Evolutionary conservation across 2,113 vertebrate species (phyloP).

Genomic region (Gopherus evgoodei): DNA sequence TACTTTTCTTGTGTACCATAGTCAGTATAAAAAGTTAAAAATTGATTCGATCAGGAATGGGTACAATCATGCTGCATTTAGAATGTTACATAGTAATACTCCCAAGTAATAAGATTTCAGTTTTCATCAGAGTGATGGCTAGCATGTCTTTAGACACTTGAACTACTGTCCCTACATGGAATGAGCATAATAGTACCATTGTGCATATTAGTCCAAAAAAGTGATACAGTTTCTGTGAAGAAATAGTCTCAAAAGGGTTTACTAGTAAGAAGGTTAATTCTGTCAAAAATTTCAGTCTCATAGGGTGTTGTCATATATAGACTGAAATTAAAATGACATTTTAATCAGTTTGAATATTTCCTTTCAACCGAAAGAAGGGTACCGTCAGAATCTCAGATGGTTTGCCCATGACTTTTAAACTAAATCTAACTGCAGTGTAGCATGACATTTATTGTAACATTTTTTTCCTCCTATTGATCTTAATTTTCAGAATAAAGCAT

Average conservation of each 20-base stretch:
- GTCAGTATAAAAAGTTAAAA: conserved; percentile 41
- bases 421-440: background rate
- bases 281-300: background rate
- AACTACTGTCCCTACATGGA: background rate
- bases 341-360: background rate
- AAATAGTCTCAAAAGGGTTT: background rate
- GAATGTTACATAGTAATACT: conserved; percentile 15
- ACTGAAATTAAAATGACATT: background rate
- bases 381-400: background rate
- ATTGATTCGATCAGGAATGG: conserved; percentile 6
- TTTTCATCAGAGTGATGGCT: conserved; percentile 13
- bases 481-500: background rate
- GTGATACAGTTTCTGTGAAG: background rate
- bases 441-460: background rate
- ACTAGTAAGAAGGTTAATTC: conserved; percentile 17
- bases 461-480: background rate
- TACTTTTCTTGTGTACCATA: conserved; percentile 24
- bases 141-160: background rate
- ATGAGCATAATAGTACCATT: background rate
- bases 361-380: background rate
- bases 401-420: background rate
- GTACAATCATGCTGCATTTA: conserved; percentile 15
- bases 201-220: background rate
- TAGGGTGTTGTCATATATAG: background rate
- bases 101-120: conserved; percentile 7